Evolutionary conservation across 2,888 invertebrate species (phyloP), one percentile per base, ranked within the genome.

Genomic region (Panorpa germanica): DNA sequence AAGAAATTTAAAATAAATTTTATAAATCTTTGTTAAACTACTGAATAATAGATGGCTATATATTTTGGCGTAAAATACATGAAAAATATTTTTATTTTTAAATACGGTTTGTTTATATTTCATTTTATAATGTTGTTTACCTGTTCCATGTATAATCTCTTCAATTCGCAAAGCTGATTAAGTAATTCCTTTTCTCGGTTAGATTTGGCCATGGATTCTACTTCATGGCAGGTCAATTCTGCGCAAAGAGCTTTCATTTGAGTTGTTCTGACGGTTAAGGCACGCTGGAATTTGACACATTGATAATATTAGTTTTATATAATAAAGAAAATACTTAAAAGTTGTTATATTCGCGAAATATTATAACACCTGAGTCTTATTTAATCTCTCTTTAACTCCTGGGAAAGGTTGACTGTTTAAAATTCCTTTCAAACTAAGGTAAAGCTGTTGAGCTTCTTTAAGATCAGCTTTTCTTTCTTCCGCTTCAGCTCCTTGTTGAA

Each of bases 211-310:
- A 48, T 42, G 5, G 49, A 26, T 30, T 55, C 55, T 5, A 50
- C 47, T 28, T 50, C 47, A 29, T 47, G 50, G 18, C 48, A 44
- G 22, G 43, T 43, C 22, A 52, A 34, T 37, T 55, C 53, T 2
- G 53, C 54, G 9, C 43, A 38, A 12, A 52, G 34, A 4, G 46
- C 48, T 22, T 46, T 47, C 2, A 53, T 25, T 28, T 46, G 48
- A 16, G 46, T 46, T 1, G 39, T 38, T 20, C 47, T 47, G 1
- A 34, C 34, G 3, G 45, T 42, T 33, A 49, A 43, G 10, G 43
- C 34, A 14, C 41, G 43, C 42, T 48, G 34, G 32, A 42, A 40
- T n/a, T n/a, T n/a, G n/a, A n/a, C n/a, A n/a, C n/a, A n/a, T n/a
- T n/a, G n/a, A n/a, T n/a, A n/a, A n/a, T n/a, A n/a, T n/a, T n/a